Percentiles rank a stretch among this genome's conserved stretches.
phyloP scores from a whole-genome alignment of 2,888 invertebrate genomes.

The Corbicula japonica region DNA sequence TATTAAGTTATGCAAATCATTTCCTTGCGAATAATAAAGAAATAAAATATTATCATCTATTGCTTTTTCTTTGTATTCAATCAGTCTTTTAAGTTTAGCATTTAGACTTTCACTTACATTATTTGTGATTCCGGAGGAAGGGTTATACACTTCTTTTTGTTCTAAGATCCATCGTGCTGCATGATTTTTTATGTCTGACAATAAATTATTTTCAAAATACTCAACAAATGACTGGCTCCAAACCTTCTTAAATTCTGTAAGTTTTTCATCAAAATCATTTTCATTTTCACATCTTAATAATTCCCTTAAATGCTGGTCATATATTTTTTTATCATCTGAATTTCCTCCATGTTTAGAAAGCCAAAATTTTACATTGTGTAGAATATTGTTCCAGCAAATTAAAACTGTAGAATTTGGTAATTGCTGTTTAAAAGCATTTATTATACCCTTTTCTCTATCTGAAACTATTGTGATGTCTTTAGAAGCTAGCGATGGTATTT shows the following conservation, averaged over 20 bases:
- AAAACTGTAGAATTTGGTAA: conserved; percentile 24
- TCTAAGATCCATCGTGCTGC: conserved; percentile 21
- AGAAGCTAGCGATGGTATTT: conserved; percentile 26
- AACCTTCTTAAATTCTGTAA: not conserved
- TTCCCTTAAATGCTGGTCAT: conserved; percentile 24
- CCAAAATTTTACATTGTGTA: conserved; percentile 46
- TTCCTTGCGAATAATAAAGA: conserved; percentile 36
- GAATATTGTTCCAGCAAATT: conserved; percentile 50
- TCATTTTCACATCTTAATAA: conserved; percentile 15
- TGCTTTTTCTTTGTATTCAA: conserved; percentile 35
- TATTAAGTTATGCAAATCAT: conserved; percentile 15
- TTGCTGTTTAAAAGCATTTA: conserved; percentile 38
- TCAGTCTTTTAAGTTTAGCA: conserved; percentile 35
- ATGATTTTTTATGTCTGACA: conserved; percentile 14
- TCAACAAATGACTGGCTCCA: conserved; percentile 25
- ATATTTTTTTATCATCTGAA: conserved; percentile 14
- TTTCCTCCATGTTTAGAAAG: conserved; percentile 27
- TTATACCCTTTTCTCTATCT: conserved; percentile 45
- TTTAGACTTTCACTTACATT: conserved; percentile 39
- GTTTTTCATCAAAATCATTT: conserved; percentile 24
- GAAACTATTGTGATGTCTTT: conserved; percentile 33
- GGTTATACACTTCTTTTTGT: not conserved
- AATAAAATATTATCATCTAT: conserved; percentile 40
- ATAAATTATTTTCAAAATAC: conserved; percentile 37
- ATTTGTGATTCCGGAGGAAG: conserved; percentile 40